phyloP scores from a whole-genome alignment of 2,888 invertebrate species.

The Lagria hirta region DNA sequence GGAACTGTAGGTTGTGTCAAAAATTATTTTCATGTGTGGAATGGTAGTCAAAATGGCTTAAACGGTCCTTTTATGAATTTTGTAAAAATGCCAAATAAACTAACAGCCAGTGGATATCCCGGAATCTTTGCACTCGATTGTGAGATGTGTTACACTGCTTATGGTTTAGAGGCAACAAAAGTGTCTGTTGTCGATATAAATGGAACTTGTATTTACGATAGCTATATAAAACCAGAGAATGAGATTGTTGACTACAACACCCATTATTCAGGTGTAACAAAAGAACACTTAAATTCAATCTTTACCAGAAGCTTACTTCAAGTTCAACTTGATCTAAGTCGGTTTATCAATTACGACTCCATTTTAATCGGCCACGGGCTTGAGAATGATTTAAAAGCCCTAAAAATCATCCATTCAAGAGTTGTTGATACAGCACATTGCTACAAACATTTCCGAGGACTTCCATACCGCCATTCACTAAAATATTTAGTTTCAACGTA shows the following conservation, averaged over 20 bases:
- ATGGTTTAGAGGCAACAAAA: slow-evolving; percentile 83
- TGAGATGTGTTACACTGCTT: slow-evolving; percentile 93
- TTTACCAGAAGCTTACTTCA: slow-evolving; percentile 69
- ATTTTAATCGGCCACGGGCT: slow-evolving; percentile 94
- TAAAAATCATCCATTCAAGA: slow-evolving; percentile 79
- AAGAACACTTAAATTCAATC: slow-evolving; percentile 59
- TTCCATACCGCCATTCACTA: slow-evolving; percentile 81
- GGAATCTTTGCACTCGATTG: slow-evolving; percentile 87
- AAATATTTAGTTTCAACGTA: slow-evolving; percentile 72
- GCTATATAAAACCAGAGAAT: slow-evolving; percentile 78
- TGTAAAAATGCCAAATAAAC: slow-evolving; percentile 61
- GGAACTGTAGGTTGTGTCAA: slow-evolving; percentile 65
- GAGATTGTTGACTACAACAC: slow-evolving; percentile 93
- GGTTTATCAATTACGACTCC: slow-evolving; percentile 77
- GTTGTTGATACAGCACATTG: slow-evolving; percentile 89
- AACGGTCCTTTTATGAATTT: slow-evolving; percentile 66
- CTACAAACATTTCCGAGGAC: slow-evolving; percentile 84
- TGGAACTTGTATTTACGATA: slow-evolving; percentile 78
- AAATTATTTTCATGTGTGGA: slow-evolving; percentile 75
- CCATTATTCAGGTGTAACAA: slow-evolving; percentile 89
- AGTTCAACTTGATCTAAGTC: slow-evolving; percentile 83
- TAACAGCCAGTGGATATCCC: slow-evolving; percentile 56
- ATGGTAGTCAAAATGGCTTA: slow-evolving; percentile 63
- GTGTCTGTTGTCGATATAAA: slow-evolving; percentile 79
- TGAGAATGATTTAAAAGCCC: slow-evolving; percentile 87